These are phyloP conservation scores for Apis cerana DNA, from an alignment of 1,140 invertebrate genomes.

Conservation along the genomic window DNA sequence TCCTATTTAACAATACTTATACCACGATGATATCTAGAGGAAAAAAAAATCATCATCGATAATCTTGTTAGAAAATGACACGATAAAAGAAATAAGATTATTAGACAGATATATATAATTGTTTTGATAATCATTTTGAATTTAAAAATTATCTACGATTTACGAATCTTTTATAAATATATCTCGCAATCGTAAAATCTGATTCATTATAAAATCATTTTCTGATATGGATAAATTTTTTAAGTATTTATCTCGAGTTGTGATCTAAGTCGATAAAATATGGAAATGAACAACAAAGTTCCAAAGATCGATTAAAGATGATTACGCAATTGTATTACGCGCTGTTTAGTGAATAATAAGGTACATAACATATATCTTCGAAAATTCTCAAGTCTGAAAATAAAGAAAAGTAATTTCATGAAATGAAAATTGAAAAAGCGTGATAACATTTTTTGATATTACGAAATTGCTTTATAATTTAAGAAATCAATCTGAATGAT, in stretches of 20 bases:
- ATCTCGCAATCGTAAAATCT: slow-evolving; percentile 31
- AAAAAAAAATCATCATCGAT: slow-evolving; percentile 12
- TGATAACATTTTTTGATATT: neutral
- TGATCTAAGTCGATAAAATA: slow-evolving; percentile 43
- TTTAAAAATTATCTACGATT: slow-evolving; percentile 16
- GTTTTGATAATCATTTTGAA: too few relatives aligned
- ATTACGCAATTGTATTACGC: slow-evolving; percentile 14
- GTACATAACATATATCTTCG: too few relatives aligned
- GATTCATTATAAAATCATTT: neutral
- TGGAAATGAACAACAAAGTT: slow-evolving; percentile 2
- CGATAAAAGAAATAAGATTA: too few relatives aligned
- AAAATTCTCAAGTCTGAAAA: neutral
- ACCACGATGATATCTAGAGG: slow-evolving; percentile 40
- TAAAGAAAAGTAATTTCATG: neutral
- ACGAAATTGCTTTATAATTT: neutral
- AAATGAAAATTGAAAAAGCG: neutral
- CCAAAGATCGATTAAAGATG: slow-evolving; percentile 28
- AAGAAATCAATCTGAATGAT: neutral
- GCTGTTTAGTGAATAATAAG: slow-evolving; percentile 10
- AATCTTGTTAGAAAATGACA: too few relatives aligned
- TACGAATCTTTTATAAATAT: neutral
- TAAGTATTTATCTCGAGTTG: slow-evolving; percentile 30
- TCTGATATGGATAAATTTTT: slow-evolving; percentile 31
- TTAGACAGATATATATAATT: too few relatives aligned
- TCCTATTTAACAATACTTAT: slow-evolving; percentile 44